Percentiles rank a stretch among this genome's conserved stretches.
phyloP scores from a whole-genome alignment of 1,140 invertebrate genomes.

The Drosophila nigrodunni region DNA sequence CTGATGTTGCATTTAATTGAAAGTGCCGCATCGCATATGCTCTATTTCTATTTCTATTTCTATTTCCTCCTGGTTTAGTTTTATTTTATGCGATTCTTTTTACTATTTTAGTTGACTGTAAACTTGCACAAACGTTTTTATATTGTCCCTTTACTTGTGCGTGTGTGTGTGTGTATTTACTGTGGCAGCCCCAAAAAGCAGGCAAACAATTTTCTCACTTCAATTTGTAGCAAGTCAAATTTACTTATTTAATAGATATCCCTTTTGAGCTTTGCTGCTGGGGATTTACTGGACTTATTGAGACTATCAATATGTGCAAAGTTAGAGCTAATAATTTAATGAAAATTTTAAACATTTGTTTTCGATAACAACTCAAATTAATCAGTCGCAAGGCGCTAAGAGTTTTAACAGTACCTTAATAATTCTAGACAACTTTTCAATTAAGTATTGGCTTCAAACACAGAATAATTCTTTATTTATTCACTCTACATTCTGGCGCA shows the following conservation, averaged over 20 bases:
- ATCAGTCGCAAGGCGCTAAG: no score
- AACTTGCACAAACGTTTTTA: conserved; percentile 18
- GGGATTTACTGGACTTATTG: background rate
- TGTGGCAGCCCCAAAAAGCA: background rate
- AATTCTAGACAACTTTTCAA: no score
- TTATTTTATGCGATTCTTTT: background rate
- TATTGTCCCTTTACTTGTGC: background rate
- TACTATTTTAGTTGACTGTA: conserved; percentile 8
- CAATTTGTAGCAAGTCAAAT: background rate
- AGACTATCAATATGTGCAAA: no score
- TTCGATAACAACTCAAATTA: no score
- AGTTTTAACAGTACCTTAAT: no score
- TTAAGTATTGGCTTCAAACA: no score
- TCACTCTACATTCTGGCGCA: background rate
- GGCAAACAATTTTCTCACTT: background rate
- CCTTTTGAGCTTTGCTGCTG: background rate
- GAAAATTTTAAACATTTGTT: no score
- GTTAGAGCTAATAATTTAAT: no score
- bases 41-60: conserved; percentile 3
- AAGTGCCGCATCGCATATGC: conserved; percentile 36
- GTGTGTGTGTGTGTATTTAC: conserved; percentile 11
- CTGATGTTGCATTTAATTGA: conserved; percentile 50
- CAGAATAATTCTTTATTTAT: no score
- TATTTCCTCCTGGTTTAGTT: conserved; percentile 42
- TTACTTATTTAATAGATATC: background rate